Percentiles rank a stretch among this genome's conserved stretches.
These are phyloP conservation scores for Rhopilema esculentum DNA, from an alignment of 30 jellyfish, hydroid and myxozoan species.

Conservation along the genomic window DNA sequence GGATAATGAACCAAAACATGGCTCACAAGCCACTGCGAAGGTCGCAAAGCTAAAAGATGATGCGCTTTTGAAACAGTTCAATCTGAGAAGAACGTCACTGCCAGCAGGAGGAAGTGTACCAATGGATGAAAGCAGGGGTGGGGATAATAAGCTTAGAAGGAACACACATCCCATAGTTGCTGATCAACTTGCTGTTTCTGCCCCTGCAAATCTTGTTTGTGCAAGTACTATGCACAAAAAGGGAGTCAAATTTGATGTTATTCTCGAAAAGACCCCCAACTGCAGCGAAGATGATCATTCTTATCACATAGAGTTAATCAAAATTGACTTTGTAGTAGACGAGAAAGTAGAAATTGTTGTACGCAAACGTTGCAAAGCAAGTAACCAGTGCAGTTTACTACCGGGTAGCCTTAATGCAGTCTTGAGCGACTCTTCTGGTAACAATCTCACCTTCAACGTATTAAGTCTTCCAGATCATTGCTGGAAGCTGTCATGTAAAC, in stretches of 20 bases:
- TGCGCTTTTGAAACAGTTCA: slow-evolving; percentile 16
- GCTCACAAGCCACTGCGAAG: background rate
- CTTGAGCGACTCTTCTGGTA: background rate
- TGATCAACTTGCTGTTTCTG: background rate
- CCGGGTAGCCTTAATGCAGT: background rate
- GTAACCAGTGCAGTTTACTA: slow-evolving; percentile 2
- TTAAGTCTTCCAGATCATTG: background rate
- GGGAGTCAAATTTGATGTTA: background rate
- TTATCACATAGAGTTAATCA: background rate
- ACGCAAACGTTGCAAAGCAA: slow-evolving; percentile 12
- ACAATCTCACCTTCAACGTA: background rate
- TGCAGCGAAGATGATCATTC: slow-evolving; percentile 19
- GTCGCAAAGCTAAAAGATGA: background rate
- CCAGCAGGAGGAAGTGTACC: slow-evolving; percentile 5
- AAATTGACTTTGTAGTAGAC: background rate
- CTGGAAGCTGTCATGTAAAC: slow-evolving; percentile 17
- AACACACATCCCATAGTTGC: background rate
- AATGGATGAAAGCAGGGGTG: background rate
- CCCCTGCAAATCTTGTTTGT: background rate
- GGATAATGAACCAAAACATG: background rate
- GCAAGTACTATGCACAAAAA: background rate
- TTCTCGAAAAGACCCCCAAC: background rate
- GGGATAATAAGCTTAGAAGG: background rate
- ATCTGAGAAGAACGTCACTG: slow-evolving; percentile 9
- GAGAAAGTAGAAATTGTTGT: slow-evolving; percentile 1